These are phyloP conservation scores for Dyspetes luteomarginatus DNA, from an alignment of 2,888 invertebrate genomes.

Conservation along the genomic window DNA sequence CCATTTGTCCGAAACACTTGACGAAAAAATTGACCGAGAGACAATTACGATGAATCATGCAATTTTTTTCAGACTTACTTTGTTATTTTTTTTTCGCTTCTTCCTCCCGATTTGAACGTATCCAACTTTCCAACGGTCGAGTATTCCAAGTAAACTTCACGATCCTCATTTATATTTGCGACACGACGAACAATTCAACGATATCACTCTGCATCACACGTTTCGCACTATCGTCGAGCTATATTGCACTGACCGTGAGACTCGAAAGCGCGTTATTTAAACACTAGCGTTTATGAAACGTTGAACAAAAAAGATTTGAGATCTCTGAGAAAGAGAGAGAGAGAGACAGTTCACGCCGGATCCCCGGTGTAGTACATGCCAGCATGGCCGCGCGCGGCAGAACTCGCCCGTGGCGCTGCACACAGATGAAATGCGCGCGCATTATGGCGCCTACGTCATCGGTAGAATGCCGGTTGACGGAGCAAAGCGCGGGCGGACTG, in stretches of 20 bases:
- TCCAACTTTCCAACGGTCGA: slow-evolving; percentile 58
- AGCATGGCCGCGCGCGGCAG: slow-evolving; percentile 64
- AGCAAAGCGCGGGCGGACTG: not conserved
- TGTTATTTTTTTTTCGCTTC: not conserved
- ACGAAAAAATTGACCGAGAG: not conserved
- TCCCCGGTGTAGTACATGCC: slow-evolving; percentile 52
- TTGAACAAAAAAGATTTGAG: not conserved
- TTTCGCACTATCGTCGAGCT: not conserved
- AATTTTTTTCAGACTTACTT: slow-evolving; percentile 1
- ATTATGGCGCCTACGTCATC: slow-evolving; percentile 3
- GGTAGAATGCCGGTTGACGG: not conserved
- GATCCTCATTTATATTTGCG: not conserved
- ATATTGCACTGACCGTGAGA: not conserved
- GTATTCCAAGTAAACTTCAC: not conserved
- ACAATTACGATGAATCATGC: not conserved
- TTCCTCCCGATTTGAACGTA: slow-evolving; percentile 35
- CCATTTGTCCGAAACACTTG: not conserved
- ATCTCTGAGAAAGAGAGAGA: too few relatives aligned
- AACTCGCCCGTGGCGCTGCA: slow-evolving; percentile 49
- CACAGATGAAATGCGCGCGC: not conserved
- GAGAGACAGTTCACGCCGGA: slow-evolving; percentile 34
- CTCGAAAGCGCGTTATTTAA: slow-evolving; percentile 14
- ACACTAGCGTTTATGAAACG: not conserved
- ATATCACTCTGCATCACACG: not conserved
- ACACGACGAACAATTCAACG: not conserved